These are phyloP conservation scores for Poecilia latipinna DNA, from an alignment of 2,113 vertebrate genomes.

Conservation along the genomic window DNA sequence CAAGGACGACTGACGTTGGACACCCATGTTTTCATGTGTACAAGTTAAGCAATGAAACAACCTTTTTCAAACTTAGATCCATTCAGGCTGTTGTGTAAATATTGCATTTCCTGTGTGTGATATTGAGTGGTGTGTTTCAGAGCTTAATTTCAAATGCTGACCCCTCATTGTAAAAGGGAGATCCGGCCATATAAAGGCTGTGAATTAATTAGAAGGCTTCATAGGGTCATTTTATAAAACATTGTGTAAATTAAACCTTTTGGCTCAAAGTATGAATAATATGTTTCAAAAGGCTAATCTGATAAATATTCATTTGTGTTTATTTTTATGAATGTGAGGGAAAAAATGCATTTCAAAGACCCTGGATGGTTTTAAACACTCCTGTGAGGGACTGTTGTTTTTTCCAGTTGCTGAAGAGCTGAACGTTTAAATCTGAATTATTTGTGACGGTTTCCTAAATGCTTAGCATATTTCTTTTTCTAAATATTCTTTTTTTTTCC, in stretches of 20 bases:
- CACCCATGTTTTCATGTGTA: no score
- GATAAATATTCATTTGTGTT: conserved; percentile 11
- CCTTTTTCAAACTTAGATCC: no score
- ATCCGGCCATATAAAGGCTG: conserved; percentile 9
- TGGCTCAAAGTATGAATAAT: conserved; percentile 11
- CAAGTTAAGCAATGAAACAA: no score
- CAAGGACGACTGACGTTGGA: no score
- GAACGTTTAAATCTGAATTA: conserved; percentile 29
- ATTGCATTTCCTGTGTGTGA: background rate
- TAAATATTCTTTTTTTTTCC: background rate
- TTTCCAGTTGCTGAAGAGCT: background rate
- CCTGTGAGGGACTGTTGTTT: conserved; percentile 13
- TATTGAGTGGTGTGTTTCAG: background rate
- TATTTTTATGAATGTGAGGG: conserved; percentile 10
- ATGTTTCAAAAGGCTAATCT: conserved; percentile 1
- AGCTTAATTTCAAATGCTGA: conserved; percentile 10
- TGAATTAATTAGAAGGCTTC: conserved; percentile 15
- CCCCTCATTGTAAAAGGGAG: background rate
- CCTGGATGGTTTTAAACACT: conserved; percentile 22
- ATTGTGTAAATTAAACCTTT: conserved; percentile 5
- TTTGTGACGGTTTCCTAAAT: conserved; percentile 42
- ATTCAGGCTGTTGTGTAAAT: background rate
- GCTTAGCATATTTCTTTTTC: conserved; percentile 38
- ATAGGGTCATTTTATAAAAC: background rate
- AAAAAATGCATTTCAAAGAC: conserved; percentile 40